phyloP scores from a whole-genome alignment of 1,140 invertebrate genomes.

The Harlomillsia oculata region DNA sequence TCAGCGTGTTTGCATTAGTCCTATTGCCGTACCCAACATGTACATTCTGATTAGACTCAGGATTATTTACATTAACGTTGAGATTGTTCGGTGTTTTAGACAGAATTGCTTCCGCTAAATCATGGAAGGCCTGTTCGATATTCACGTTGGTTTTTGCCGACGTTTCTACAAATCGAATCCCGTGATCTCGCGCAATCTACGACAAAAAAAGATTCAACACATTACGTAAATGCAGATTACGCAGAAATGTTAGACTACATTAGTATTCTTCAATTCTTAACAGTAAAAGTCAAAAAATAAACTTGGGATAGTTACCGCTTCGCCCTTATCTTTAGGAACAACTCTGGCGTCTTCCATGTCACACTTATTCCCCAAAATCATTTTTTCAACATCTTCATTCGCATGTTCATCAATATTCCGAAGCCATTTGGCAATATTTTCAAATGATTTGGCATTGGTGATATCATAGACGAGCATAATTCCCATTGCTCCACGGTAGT shows the following conservation, averaged over 20 bases:
- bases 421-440: constrained; percentile 97
- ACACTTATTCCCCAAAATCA: constrained; percentile 99
- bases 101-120: constrained; percentile 90
- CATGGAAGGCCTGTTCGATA: constrained; percentile 93
- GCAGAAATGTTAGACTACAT: neutral
- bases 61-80: constrained; percentile 48
- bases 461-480: constrained; percentile 99
- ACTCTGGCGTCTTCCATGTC: constrained; percentile 96
- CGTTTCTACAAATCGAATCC: constrained; percentile 97
- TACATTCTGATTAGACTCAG: neutral
- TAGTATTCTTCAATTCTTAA: neutral
- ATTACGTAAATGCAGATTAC: too few relatives aligned
- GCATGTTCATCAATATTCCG: constrained; percentile 99
- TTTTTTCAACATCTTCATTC: constrained; percentile 98
- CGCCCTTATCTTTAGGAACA: constrained; percentile 78
- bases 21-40: neutral
- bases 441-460: constrained; percentile 95
- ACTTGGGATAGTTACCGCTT: constrained; percentile 55
- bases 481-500: constrained; percentile 95
- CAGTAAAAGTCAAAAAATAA: too few relatives aligned
- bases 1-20: too few relatives aligned
- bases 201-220: too few relatives aligned
- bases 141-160: constrained; percentile 97
- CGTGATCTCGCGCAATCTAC: constrained; percentile 93
- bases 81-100: constrained; percentile 54